Conservation (phyloP, 2,888 invertebrate species). For the Cataglyphis cursor region DNA sequence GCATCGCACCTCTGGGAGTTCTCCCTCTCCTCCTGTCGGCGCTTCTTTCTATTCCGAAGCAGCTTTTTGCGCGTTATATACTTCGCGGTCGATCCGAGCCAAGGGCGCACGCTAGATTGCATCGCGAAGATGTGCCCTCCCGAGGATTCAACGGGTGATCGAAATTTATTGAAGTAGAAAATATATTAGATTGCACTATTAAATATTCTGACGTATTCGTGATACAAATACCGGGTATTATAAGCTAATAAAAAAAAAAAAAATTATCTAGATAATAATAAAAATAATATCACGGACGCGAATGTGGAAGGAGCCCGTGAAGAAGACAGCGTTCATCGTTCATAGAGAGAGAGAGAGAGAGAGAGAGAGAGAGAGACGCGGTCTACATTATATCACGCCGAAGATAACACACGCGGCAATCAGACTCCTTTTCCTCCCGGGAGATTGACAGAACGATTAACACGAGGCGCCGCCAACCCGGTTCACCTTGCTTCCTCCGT, state of each 20-base stretch:
- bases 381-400: background rate
- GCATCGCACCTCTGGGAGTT: slow-evolving; percentile 28
- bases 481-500: slow-evolving; percentile 82
- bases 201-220: background rate
- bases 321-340: background rate
- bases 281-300: background rate
- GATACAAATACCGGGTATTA: background rate
- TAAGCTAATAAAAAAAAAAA: background rate
- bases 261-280: background rate
- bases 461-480: slow-evolving; percentile 67
- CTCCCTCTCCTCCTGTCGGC: slow-evolving; percentile 39
- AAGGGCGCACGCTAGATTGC: slow-evolving; percentile 32
- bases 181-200: background rate
- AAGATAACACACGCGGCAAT: background rate
- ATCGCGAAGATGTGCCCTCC: background rate
- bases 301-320: background rate
- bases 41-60: slow-evolving; percentile 52
- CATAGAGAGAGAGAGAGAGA: background rate
- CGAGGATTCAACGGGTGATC: background rate
- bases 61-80: slow-evolving; percentile 33
- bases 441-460: slow-evolving; percentile 56
- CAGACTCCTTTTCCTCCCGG: slow-evolving; percentile 28
- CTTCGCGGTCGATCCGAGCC: slow-evolving; percentile 38
- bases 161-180: slow-evolving; percentile 20
- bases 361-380: background rate